Evolutionary conservation across 1,140 invertebrate species (phyloP).

Genomic region (Melitaea cinxia): DNA sequence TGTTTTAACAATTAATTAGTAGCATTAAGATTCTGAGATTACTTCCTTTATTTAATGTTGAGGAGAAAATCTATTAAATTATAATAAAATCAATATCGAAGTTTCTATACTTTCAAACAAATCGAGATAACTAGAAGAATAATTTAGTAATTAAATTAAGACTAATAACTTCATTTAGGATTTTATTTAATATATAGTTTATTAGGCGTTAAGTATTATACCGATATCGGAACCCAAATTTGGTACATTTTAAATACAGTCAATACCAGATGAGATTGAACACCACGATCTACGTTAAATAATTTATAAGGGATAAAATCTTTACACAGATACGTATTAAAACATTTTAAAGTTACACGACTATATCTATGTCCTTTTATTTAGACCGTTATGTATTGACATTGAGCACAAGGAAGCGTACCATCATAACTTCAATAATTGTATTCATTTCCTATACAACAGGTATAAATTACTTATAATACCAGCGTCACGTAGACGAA

Average conservation of each 20-base stretch:
- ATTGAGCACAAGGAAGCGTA: conserved; percentile 80
- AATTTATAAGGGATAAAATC: conserved; percentile 23
- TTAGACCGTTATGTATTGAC: conserved; percentile 75
- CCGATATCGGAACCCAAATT: conserved; percentile 28
- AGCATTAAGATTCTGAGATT: conserved; percentile 14
- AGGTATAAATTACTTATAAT: conserved; percentile 54
- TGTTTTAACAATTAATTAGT: background rate
- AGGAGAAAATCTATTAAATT: conserved; percentile 13
- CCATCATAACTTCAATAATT: conserved; percentile 53
- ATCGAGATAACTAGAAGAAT: conserved; percentile 65
- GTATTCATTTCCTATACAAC: conserved; percentile 42
- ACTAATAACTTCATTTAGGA: conserved; percentile 45
- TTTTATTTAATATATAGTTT: conserved; percentile 37
- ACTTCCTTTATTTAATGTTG: conserved; percentile 16
- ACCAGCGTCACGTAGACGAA: conserved; percentile 79
- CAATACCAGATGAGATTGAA: conserved; percentile 70
- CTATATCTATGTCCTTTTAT: conserved; percentile 46
- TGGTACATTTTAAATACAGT: conserved; percentile 44
- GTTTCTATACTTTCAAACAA: conserved; percentile 41
- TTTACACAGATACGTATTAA: conserved; percentile 8
- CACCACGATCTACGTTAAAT: conserved; percentile 54
- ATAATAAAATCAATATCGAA: conserved; percentile 30
- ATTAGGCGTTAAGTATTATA: conserved; percentile 39
- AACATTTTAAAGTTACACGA: conserved; percentile 7
- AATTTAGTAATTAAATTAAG: conserved; percentile 37